Base-by-base conservation (phyloP, 2,797 vertebrate genomes). In the Iguana delicatissima region DNA sequence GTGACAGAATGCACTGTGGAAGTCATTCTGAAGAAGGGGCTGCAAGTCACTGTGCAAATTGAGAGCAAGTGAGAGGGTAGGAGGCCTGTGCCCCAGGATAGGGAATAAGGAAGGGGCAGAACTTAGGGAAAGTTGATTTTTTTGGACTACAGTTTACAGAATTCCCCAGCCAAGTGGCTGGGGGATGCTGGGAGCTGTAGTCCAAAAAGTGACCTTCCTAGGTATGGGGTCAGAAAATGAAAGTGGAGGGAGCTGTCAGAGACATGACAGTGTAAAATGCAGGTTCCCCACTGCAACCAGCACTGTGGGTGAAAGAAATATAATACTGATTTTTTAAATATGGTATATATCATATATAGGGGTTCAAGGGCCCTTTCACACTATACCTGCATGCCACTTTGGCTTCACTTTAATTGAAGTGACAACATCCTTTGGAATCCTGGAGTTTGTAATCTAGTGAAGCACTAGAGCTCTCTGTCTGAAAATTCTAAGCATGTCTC, bases 1-100 rank as follows among this genome's bases (percentile, higher is more conserved):
- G 62, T 26, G 77, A 86, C 85, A 81, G 50, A 86, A 86, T 81
- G 20, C 22, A 29, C 84, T 42, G 81, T 62, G 50, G 46, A 62
- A 86, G 52, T 38, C 3, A 8, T 90, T 82, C 73, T 62, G 42
- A 62, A 59, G 64, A 90, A n/a, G 42, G 55, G 50, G 46, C 32
- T 29, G 77, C 84, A 73, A 73, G 38, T 14, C 20, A 62, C 20
- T 59, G 35, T 72, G 55, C 52, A 86, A 62, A 81, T 72, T 38
- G 35, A 86, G 64, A 85, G 18, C 22, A 76, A 6, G 29, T 76
- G 16, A 32, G 35, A 14, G 55, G 59, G 20, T 59, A 52, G 29
- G 20, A 24, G 38, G 18, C 38, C 55, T 52, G 77, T 46, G 38
- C 50, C 2, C 42, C 24, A 10, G 26, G 38, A 46, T 62, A 80